Evolutionary conservation across 2,113 vertebrate species (phyloP).

Genomic region (Chloebia gouldiae): DNA sequence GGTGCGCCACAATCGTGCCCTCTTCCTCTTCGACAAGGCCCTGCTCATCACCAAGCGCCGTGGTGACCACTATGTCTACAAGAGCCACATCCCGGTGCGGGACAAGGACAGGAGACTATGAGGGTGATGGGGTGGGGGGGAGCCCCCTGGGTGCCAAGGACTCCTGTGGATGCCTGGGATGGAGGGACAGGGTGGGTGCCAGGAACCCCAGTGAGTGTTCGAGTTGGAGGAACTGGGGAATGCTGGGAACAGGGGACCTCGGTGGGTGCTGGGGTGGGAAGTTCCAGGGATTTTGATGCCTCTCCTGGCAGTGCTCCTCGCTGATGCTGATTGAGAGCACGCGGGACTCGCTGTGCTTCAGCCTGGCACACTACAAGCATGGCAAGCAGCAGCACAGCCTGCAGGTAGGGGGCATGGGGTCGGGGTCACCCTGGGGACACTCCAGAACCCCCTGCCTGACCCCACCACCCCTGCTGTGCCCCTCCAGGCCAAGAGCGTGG

Average conservation of each 20-base stretch:
- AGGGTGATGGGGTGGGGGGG: not conserved
- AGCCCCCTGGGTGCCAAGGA: not conserved
- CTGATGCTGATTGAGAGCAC: constrained; percentile 94
- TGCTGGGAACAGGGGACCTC: not conserved
- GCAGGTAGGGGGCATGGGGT: constrained; percentile 72
- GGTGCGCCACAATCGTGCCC: constrained; percentile 87
- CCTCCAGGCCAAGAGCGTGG: constrained; percentile 83
- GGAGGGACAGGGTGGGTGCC: not conserved
- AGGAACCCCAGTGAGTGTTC: not conserved
- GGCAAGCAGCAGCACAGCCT: constrained; percentile 91
- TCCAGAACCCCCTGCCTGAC: rapidly evolving
- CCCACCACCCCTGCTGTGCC: rapidly evolving
- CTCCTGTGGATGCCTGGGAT: rapidly evolving
- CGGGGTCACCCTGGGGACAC: too few relatives aligned
- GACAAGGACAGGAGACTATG: not conserved
- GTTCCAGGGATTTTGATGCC: not conserved
- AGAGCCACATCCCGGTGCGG: constrained; percentile 88
- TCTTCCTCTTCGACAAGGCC: constrained; percentile 93
- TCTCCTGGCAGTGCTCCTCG: constrained; percentile 83
- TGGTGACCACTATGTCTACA: constrained; percentile 91
- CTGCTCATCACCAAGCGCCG: constrained; percentile 93
- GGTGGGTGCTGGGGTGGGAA: not conserved
- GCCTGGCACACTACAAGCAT: constrained; percentile 92
- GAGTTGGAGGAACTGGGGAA: not conserved
- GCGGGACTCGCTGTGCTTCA: constrained; percentile 92